Conservation (phyloP, 2,888 invertebrate genomes). For the Drosophila hamatofila region DNA sequence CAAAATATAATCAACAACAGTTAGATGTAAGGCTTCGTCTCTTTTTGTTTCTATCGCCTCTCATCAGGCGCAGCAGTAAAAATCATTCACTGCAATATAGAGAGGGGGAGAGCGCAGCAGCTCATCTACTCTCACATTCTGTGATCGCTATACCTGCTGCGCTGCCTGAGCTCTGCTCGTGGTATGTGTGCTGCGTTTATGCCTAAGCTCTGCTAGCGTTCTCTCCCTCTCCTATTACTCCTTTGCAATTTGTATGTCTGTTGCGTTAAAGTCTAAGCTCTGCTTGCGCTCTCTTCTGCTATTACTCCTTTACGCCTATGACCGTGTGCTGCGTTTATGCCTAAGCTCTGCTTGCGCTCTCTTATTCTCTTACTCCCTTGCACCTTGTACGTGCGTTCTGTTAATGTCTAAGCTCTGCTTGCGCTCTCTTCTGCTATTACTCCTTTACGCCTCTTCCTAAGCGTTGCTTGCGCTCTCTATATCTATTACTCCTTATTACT, state of each 20-base stretch:
- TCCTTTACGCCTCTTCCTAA: too few relatives aligned
- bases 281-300: not conserved
- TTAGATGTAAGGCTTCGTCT: not conserved
- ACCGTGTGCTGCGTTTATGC: not conserved
- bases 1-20: slow-evolving; percentile 9
- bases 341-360: not conserved
- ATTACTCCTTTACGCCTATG: not conserved
- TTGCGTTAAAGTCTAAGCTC: not conserved
- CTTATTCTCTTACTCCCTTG: not conserved
- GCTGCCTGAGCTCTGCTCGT: not conserved
- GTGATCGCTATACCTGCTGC: slow-evolving; percentile 7
- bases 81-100: not conserved
- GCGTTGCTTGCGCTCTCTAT: too few relatives aligned
- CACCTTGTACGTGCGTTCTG: not conserved
- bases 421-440: not conserved
- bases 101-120: not conserved
- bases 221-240: not conserved
- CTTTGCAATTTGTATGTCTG: not conserved
- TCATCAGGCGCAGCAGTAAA: not conserved
- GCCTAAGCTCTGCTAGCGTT: not conserved
- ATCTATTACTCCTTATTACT: too few relatives aligned
- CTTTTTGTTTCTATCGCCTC: not conserved
- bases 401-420: not conserved
- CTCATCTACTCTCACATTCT: not conserved
- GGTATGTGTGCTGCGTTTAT: not conserved